Percentiles rank a stretch among this genome's conserved stretches.
phyloP scores from a whole-genome alignment of 2,113 vertebrate species.

The Saguinus imperator region DNA sequence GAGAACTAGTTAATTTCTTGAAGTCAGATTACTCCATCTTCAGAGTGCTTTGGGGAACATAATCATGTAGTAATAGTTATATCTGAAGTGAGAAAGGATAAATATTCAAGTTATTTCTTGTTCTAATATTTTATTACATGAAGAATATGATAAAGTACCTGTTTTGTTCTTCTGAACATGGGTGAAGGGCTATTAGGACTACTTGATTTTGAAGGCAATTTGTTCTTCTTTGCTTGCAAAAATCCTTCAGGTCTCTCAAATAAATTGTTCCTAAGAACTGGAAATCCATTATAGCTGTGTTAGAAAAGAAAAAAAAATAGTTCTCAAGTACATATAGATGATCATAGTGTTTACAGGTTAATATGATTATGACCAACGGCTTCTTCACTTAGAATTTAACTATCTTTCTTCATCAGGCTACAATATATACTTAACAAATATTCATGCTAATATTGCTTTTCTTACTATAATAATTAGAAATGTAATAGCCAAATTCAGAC shows the following conservation, averaged over 20 bases:
- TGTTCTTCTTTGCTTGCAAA: constrained; percentile 84
- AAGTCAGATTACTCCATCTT: constrained; percentile 30
- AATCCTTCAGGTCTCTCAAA: constrained; percentile 92
- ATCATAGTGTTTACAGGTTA: constrained; percentile 10
- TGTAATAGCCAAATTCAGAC: constrained; percentile 24
- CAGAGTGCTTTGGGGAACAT: neutral
- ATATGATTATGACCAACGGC: neutral
- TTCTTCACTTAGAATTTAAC: constrained; percentile 16
- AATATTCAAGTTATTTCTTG: constrained; percentile 32
- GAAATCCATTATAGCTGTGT: constrained; percentile 95
- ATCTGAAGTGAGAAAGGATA: neutral
- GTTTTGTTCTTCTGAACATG: constrained; percentile 97
- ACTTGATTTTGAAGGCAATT: constrained; percentile 89
- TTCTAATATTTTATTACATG: neutral
- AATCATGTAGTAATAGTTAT: neutral
- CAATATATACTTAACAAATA: constrained; percentile 31
- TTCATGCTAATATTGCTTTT: constrained; percentile 5
- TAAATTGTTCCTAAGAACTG: constrained; percentile 92
- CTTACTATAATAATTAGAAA: constrained; percentile 36
- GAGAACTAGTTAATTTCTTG: constrained; percentile 22
- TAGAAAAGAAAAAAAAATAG: constrained; percentile 56
- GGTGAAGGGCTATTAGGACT: constrained; percentile 95
- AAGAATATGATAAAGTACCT: constrained; percentile 86
- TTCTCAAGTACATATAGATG: constrained; percentile 45
- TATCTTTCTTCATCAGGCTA: constrained; percentile 20